These are phyloP conservation scores for Lipophrys pholis DNA, from an alignment of 2,113 vertebrate species.

Conservation along the genomic window DNA sequence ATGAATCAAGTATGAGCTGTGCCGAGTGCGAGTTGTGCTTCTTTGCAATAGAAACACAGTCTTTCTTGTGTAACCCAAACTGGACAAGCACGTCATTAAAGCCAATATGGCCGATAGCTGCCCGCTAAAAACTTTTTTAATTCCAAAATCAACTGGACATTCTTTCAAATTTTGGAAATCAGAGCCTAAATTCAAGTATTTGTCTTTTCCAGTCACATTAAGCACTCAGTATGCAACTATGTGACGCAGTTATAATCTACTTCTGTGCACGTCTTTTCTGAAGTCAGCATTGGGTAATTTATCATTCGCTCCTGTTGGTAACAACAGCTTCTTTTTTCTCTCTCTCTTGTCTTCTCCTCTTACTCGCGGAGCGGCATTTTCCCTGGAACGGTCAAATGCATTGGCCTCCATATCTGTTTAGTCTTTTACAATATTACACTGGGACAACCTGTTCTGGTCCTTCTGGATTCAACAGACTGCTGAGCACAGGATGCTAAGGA, in stretches of 20 bases:
- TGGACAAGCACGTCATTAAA: slow-evolving; percentile 55
- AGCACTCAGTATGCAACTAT: no score
- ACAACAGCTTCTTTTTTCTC: slow-evolving; percentile 1
- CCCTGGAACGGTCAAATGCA: slow-evolving; percentile 17
- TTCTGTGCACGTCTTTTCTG: no score
- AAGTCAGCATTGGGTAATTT: slow-evolving; percentile 1
- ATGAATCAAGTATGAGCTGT: slow-evolving; percentile 76
- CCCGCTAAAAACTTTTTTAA: background rate
- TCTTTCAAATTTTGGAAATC: no score
- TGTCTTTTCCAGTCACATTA: background rate
- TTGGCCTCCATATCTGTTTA: slow-evolving; percentile 16
- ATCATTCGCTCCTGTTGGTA: background rate
- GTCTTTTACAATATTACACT: slow-evolving; percentile 37
- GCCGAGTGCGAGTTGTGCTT: slow-evolving; percentile 35
- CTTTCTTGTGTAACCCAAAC: slow-evolving; percentile 31
- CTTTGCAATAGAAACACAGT: slow-evolving; percentile 25
- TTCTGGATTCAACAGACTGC: slow-evolving; percentile 64
- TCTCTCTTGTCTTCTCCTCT: background rate
- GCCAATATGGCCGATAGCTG: slow-evolving; percentile 20
- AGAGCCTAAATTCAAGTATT: slow-evolving; percentile 7
- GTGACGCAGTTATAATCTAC: no score
- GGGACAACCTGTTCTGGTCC: slow-evolving; percentile 63
- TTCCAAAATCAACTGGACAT: no score
- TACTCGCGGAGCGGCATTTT: background rate
- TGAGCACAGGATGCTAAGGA: slow-evolving; percentile 59